Evolutionary conservation across 2,888 invertebrate genomes (phyloP), one percentile per base, ranked within the genome.

Genomic region (Hirtodrosophila cameraria): DNA sequence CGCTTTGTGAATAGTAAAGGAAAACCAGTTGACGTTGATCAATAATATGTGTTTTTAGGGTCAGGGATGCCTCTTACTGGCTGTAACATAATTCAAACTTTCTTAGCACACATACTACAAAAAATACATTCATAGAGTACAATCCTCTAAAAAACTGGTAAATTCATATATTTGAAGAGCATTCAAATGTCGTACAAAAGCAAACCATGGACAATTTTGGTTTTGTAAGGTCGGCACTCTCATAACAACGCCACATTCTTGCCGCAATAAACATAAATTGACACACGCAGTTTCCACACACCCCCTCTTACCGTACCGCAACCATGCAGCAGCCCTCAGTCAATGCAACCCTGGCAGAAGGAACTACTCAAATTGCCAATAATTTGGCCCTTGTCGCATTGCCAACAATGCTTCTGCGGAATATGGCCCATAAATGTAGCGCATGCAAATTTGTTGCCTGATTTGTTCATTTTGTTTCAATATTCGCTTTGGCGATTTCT

Each of bases 391-490:
- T 57, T 54, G 65, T 54, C 65, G 54, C 45, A 52, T 46, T 15
- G 50, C 35, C 31, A 49, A 27, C 15, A n/a, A 7, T 18, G 9
- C 27, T 12, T 33, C 25, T 36, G 27, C 13, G 52, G 35, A n/a
- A 52, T 45, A 52, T 57, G 43, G 38, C 46, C 55, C 71, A 79
- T 86, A 88, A 88, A 89, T 86, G 89, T 81, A 87, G 86, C 89
- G 87, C 79, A 89, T 87, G 88, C 89, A 89, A 89, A 89, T 89
- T 86, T 86, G 81, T 73, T 80, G 88, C 86, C 88, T 88, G 88
- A 89, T 89, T 89, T 89, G 86, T 86, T 88, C 89, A 89, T 86
- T 88, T 88, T 80, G 86, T 89, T 88, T 88, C 89, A 89, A 89
- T 88, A 88, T 88, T 68, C 79, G 77, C 58, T 78, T 73, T 74